These are phyloP conservation scores for Trachelus stipa DNA, from an alignment of 2,888 invertebrate genomes.

Conservation along the genomic window DNA sequence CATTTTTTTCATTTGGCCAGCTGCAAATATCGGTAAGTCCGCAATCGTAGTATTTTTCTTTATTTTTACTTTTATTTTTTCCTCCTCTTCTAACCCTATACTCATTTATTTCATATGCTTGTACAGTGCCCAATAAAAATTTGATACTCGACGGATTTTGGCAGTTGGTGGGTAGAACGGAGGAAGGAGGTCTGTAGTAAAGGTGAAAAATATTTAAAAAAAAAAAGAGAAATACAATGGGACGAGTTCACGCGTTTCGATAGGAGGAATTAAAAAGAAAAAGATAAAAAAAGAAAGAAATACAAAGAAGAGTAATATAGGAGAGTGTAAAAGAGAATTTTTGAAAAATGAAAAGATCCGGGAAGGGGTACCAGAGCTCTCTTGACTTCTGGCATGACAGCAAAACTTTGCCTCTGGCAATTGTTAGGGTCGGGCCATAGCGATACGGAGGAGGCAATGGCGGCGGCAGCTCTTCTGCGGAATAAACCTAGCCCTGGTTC, in stretches of 20 bases:
- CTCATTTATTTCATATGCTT: too few species aligned
- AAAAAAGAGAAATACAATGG: too few species aligned
- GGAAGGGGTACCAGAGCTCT: not conserved
- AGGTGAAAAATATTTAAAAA: too few species aligned
- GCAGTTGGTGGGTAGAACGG: too few species aligned
- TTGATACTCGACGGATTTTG: too few species aligned
- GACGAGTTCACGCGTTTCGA: not conserved
- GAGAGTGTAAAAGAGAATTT: not conserved
- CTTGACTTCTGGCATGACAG: slow-evolving; percentile 3
- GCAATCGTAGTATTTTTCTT: too few species aligned
- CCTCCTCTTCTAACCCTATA: too few species aligned
- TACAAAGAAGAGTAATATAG: not conserved
- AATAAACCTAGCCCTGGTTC: slow-evolving; percentile 74
- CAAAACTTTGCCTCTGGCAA: slow-evolving; percentile 19
- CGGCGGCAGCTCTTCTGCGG: slow-evolving; percentile 61
- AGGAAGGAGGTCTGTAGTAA: too few species aligned
- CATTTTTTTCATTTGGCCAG: too few species aligned
- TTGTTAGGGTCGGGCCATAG: slow-evolving; percentile 61
- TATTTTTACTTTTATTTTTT: too few species aligned
- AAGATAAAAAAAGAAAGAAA: not conserved
- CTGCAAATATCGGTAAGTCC: too few species aligned
- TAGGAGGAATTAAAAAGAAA: not conserved
- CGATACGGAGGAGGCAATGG: slow-evolving; percentile 63
- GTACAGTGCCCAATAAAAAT: too few species aligned
- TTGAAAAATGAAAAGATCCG: not conserved